phyloP scores from a whole-genome alignment of 1,140 invertebrate species.

The Charaxes varanes region DNA sequence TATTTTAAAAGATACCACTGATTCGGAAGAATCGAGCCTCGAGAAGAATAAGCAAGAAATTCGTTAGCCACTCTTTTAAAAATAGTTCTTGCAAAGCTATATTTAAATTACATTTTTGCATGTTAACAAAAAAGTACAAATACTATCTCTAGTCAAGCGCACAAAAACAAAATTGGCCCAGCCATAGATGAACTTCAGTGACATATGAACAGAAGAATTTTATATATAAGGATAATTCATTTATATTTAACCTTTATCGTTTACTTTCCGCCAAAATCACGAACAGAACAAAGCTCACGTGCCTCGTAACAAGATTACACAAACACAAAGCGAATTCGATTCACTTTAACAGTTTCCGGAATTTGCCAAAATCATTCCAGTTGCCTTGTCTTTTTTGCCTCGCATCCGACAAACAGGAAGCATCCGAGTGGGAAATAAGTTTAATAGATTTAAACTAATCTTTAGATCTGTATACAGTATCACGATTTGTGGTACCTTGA shows the following conservation, averaged over 20 bases:
- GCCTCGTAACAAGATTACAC: constrained; percentile 47
- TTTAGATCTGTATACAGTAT: constrained; percentile 23
- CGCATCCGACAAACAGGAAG: constrained; percentile 37
- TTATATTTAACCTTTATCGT: constrained; percentile 36
- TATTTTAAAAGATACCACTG: no score
- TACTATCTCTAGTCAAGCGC: no score
- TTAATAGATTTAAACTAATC: constrained; percentile 30
- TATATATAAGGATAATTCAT: constrained; percentile 5
- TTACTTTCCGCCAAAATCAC: constrained; percentile 50
- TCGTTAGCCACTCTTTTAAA: no score
- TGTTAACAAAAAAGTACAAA: no score
- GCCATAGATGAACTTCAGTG: no score
- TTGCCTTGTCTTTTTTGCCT: constrained; percentile 21
- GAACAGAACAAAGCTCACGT: constrained; percentile 58
- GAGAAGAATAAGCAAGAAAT: no score
- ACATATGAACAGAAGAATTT: no score
- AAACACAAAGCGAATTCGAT: constrained; percentile 42
- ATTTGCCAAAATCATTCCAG: constrained; percentile 31
- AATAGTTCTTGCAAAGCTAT: no score
- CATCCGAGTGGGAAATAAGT: constrained; percentile 32
- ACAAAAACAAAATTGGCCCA: no score
- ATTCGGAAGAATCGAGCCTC: no score
- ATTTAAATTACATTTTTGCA: no score
- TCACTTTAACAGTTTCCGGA: constrained; percentile 52
- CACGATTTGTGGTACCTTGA: constrained; percentile 20